Percentiles rank a stretch among this genome's conserved stretches.
These are phyloP conservation scores for Pseudococcus longispinus DNA, from an alignment of 2,888 invertebrate species.

Conservation along the genomic window DNA sequence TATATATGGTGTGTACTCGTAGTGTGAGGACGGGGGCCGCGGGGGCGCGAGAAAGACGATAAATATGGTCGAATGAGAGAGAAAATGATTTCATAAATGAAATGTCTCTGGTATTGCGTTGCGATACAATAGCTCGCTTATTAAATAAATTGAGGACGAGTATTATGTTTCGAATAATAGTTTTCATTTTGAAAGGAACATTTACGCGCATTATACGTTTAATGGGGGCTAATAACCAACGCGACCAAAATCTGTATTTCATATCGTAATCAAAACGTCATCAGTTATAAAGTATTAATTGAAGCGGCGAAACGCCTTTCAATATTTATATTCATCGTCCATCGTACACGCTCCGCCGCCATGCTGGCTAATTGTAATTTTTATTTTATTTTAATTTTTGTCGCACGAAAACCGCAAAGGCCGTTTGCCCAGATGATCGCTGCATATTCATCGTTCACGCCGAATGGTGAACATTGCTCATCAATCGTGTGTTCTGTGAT, in stretches of 20 bases:
- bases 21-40: neutral
- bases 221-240: constrained; percentile 33
- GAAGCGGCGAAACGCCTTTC: constrained; percentile 29
- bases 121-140: constrained; percentile 23
- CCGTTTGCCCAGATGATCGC: neutral
- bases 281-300: constrained; percentile 38
- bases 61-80: constrained; percentile 3
- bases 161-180: constrained; percentile 35
- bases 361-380: neutral
- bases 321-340: constrained; percentile 24
- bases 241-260: constrained; percentile 20
- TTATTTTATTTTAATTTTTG: constrained; percentile 12
- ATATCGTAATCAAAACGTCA: constrained; percentile 39
- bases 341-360: neutral
- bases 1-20: too few relatives aligned
- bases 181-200: constrained; percentile 39
- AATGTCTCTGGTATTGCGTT: constrained; percentile 12
- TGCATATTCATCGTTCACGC: too few relatives aligned
- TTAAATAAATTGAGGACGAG: constrained; percentile 37
- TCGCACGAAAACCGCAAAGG: neutral
- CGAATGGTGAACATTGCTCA: too few relatives aligned
- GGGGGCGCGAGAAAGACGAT: neutral
- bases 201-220: constrained; percentile 33
- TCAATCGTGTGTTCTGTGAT: too few relatives aligned
- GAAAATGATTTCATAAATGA: constrained; percentile 26